A percentile compares a stretch with the other conserved stretches of the same genome.
phyloP scores from a whole-genome alignment of 2,113 vertebrate genomes.

The Xiphophorus couchianus region DNA sequence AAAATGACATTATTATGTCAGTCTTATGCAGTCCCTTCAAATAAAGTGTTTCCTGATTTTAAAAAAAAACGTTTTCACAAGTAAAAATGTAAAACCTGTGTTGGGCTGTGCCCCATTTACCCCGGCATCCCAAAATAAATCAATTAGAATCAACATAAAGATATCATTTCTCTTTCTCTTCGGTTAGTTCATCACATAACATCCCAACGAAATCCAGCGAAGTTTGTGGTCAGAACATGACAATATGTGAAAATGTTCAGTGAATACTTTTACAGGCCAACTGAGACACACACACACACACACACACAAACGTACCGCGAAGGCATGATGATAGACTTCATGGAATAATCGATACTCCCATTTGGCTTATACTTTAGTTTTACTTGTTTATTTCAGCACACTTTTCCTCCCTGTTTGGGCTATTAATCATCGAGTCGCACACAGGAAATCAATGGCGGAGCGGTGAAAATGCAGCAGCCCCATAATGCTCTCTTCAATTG shows the following conservation, averaged over 20 bases:
- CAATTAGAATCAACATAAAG: not conserved
- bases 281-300: slow-evolving; percentile 20
- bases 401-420: slow-evolving; percentile 58
- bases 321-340: slow-evolving; percentile 66
- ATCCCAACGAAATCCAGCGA: no score
- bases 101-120: no score
- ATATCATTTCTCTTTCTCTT: not conserved
- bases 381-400: slow-evolving; percentile 70
- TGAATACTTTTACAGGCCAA: not conserved
- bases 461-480: slow-evolving; percentile 63
- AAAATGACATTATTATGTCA: no score
- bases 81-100: no score
- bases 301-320: slow-evolving; percentile 13
- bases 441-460: slow-evolving; percentile 72
- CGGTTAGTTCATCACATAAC: no score
- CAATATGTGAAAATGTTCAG: not conserved
- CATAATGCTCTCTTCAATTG: slow-evolving; percentile 61
- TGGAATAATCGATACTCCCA: slow-evolving; percentile 70
- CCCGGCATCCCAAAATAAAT: no score
- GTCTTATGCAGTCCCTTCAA: no score
- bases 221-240: no score
- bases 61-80: no score
- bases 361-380: slow-evolving; percentile 64
- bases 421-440: slow-evolving; percentile 68
- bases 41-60: no score